A percentile compares a stretch with the other conserved stretches of the same genome.
Evolutionary conservation across 2,113 vertebrate genomes (phyloP).

Genomic region (Heterocephalus glaber): DNA sequence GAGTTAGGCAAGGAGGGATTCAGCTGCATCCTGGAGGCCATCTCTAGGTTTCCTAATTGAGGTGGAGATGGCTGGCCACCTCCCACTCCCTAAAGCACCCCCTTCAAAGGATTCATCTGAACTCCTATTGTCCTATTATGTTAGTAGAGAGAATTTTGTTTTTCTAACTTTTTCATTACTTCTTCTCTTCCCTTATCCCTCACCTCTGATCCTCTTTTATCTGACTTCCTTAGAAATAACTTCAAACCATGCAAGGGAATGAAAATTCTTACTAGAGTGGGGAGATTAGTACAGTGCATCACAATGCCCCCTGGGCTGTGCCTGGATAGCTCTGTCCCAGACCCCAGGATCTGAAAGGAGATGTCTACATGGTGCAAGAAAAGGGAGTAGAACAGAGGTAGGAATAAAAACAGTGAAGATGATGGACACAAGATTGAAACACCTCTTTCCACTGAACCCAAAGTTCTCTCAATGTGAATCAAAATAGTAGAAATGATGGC

Average conservation of each 20-base stretch:
- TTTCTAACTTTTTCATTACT: neutral
- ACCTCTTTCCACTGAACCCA: neutral
- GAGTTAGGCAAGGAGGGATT: neutral
- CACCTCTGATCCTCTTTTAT: neutral
- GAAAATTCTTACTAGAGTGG: neutral
- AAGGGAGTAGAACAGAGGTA: neutral
- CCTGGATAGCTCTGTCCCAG: neutral
- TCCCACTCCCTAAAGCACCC: neutral
- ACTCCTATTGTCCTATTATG: neutral
- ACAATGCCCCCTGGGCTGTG: too few species aligned
- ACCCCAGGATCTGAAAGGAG: neutral
- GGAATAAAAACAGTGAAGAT: neutral
- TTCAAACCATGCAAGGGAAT: neutral
- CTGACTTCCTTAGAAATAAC: slow-evolving; percentile 30
- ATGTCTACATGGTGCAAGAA: neutral
- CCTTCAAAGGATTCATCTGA: neutral
- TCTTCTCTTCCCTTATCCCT: neutral
- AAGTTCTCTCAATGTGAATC: neutral
- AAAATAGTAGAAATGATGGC: too few species aligned
- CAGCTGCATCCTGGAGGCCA: neutral
- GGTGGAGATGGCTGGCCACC: neutral
- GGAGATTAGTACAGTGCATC: neutral
- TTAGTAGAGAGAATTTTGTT: slow-evolving; percentile 12
- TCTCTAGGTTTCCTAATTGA: neutral
- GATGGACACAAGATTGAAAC: neutral